Conservation (phyloP, 2,888 invertebrate species). For the Amphimallon solstitiale region DNA sequence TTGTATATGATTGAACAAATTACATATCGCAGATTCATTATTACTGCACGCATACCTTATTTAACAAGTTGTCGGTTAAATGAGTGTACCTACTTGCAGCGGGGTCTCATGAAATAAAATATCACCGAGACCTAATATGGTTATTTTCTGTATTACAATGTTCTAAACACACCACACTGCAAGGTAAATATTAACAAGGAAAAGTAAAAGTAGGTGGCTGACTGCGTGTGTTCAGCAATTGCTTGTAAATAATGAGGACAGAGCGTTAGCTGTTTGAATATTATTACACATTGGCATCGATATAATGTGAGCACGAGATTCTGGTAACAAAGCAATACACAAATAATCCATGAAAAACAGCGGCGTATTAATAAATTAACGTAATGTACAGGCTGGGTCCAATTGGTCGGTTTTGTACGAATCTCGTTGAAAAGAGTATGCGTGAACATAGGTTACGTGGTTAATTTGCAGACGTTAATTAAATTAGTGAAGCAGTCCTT, state of each 20-base stretch:
- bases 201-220: constrained; percentile 61
- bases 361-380: neutral
- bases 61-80: too few relatives aligned
- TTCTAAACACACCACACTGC: constrained; percentile 47
- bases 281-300: constrained; percentile 22
- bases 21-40: too few relatives aligned
- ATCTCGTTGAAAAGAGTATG: neutral
- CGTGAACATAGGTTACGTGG: neutral
- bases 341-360: neutral
- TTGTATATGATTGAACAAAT: too few relatives aligned
- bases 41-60: too few relatives aligned
- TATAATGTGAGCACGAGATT: neutral
- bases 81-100: neutral
- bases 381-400: too few relatives aligned
- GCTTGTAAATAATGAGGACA: constrained; percentile 38
- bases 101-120: constrained; percentile 48
- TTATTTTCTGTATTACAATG: constrained; percentile 47
- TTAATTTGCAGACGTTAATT: too few relatives aligned
- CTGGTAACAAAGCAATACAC: neutral
- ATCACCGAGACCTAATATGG: constrained; percentile 57
- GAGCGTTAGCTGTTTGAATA: neutral
- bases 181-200: constrained; percentile 61
- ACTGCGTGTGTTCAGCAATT: constrained; percentile 35
- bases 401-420: too few relatives aligned
- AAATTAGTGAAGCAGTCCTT: too few relatives aligned